phyloP scores from a whole-genome alignment of 2,113 vertebrate species.

The Lampris megalopsis region DNA sequence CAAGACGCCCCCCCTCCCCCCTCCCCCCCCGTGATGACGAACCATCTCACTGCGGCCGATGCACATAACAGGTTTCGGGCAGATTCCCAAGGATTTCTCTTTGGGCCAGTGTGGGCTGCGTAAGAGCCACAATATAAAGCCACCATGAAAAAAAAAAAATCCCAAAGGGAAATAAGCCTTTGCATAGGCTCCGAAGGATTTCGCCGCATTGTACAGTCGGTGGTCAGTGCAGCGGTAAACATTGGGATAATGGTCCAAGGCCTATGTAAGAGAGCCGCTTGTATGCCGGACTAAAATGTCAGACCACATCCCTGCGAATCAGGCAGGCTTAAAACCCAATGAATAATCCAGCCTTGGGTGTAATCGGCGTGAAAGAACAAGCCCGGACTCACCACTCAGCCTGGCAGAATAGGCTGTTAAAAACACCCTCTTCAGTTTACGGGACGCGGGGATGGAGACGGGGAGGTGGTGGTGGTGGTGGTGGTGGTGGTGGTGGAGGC shows the following conservation, averaged over 20 bases:
- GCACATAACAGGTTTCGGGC: slow-evolving; percentile 8
- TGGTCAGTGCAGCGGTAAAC: slow-evolving; percentile 69
- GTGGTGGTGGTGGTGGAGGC: background rate
- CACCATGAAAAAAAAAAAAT: slow-evolving; percentile 28
- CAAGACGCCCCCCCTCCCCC: slow-evolving; percentile 1
- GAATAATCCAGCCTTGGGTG: slow-evolving; percentile 73
- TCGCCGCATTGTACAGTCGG: slow-evolving; percentile 54
- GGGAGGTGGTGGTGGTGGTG: no score
- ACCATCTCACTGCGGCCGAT: background rate
- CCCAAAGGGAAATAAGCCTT: slow-evolving; percentile 42
- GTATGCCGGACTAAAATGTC: slow-evolving; percentile 73
- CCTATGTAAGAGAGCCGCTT: slow-evolving; percentile 55
- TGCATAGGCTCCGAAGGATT: slow-evolving; percentile 49
- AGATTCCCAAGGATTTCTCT: slow-evolving; percentile 6
- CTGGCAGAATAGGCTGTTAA: slow-evolving; percentile 53
- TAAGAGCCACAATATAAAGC: slow-evolving; percentile 28
- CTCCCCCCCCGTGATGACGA: no score
- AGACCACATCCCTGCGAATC: slow-evolving; percentile 55
- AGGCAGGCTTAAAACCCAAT: slow-evolving; percentile 52
- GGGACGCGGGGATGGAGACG: slow-evolving; percentile 5
- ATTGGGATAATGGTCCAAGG: slow-evolving; percentile 64
- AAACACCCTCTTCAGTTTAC: slow-evolving; percentile 57
- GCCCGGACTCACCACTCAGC: slow-evolving; percentile 53
- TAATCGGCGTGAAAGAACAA: slow-evolving; percentile 75
- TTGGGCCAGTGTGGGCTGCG: slow-evolving; percentile 34